Evolutionary conservation across 2,113 vertebrate genomes (phyloP).

Genomic region (Pseudopodoces humilis): DNA sequence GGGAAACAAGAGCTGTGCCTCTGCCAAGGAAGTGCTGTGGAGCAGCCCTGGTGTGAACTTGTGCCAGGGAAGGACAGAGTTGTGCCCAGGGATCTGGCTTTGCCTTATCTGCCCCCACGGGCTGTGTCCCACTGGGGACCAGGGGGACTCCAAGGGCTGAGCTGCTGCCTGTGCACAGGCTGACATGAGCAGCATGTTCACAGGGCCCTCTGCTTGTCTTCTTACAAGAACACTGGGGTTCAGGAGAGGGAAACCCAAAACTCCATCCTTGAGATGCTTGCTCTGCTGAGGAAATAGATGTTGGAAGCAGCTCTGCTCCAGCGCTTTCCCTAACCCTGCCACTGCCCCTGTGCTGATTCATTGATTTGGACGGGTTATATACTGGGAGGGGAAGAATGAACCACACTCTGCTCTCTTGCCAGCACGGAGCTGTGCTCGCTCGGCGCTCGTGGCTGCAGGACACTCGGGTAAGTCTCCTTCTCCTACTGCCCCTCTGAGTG

Average conservation of each 20-base stretch:
- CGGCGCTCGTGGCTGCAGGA: constrained; percentile 1
- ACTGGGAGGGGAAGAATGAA: constrained; percentile 53
- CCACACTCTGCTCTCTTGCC: constrained; percentile 62
- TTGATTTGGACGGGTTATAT: constrained; percentile 69
- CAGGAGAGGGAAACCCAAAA: neutral
- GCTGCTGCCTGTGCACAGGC: neutral
- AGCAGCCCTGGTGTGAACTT: accelerated
- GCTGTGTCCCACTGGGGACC: neutral
- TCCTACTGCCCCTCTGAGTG: neutral
- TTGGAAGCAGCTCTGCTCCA: constrained; percentile 9
- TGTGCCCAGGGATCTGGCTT: neutral
- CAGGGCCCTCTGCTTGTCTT: neutral
- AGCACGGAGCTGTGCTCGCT: constrained; percentile 53
- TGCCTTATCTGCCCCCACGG: neutral
- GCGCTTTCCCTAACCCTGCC: constrained; percentile 12
- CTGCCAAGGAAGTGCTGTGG: accelerated
- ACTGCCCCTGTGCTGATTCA: constrained; percentile 76
- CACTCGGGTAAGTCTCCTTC: constrained; percentile 64
- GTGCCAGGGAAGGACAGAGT: neutral
- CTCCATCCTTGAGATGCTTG: neutral
- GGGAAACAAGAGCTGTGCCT: neutral
- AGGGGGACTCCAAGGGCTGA: accelerated
- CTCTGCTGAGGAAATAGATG: neutral
- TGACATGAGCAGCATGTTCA: neutral
- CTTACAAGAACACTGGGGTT: neutral